Conservation (phyloP, 2,113 vertebrate species). For the Martes martes region DNA sequence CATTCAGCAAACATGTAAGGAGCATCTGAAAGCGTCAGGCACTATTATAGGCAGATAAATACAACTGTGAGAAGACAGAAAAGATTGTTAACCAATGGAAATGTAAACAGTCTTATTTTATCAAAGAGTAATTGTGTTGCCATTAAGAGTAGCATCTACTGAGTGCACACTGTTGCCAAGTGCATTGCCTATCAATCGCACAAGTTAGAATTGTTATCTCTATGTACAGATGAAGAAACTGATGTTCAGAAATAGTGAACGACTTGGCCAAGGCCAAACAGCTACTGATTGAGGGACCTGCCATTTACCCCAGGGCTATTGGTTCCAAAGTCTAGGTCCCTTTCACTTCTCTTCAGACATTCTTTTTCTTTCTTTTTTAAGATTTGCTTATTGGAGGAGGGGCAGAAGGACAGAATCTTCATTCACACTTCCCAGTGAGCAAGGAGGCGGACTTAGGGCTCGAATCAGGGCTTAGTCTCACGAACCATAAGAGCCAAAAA, state of each 20-base stretch:
- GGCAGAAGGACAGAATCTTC: neutral
- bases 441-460: neutral
- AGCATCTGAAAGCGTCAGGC: neutral
- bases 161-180: neutral
- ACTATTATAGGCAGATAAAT: slow-evolving; percentile 6
- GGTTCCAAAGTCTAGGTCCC: neutral
- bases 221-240: neutral
- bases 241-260: neutral
- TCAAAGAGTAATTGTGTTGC: neutral
- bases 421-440: neutral
- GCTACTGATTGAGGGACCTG: neutral
- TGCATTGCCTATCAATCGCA: neutral
- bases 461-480: neutral
- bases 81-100: neutral
- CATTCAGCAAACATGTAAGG: neutral
- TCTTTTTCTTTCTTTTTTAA: neutral
- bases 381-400: neutral
- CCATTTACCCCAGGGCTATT: neutral
- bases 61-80: neutral
- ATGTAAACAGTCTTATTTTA: neutral
- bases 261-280: neutral
- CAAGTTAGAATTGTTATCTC: slow-evolving; percentile 19
- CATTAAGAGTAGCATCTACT: neutral
- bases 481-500: neutral
- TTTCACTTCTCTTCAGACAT: neutral